Evolutionary conservation across 2,113 vertebrate genomes (phyloP), one percentile per base, ranked within the genome.

Genomic region (Aegithalos caudatus): DNA sequence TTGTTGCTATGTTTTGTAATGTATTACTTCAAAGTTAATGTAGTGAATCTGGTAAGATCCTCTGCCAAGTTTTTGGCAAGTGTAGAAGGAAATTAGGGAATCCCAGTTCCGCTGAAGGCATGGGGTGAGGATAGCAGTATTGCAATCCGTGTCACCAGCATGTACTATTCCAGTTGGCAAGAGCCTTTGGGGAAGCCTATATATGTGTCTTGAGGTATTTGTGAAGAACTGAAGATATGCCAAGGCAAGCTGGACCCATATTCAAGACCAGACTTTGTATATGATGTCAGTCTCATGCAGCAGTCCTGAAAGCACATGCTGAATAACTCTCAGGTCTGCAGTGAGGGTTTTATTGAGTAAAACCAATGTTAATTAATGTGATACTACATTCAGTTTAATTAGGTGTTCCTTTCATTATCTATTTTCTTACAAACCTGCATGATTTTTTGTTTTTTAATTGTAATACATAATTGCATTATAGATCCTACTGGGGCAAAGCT

Each of bases 41-140:
- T 78, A 94, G 77, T 64, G 91, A 67, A 90, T 92, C 95, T 95
- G 95, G 92, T 94, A 78, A 95, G 83, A 64, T 45, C 35, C 65
- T 84, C 77, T 95, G 94, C 91, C 91, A 94, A 67, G 69, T 92
- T 97, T 97, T 89, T 84, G 94, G 86, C 89, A 89, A 93, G 24
- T 35, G 64, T 42, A 37, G 71, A 94, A 83, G 82, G 79, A 96
- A 90, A 93, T 16, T 50, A 64, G 76, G 92, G 64, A 88, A 90
- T 93, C 94, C 94, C 6, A 1, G 28, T 85, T 86, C 67, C 62
- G 21, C 67, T 83, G 45, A 81, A 92, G 42, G 66, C 67, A 54
- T 44, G 27, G 86, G 57, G 28, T 94, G 66, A 86, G 58, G 70
- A 65, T 48, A 66, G 50, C 27, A 62, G 28, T 20, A n/a, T 83